A percentile compares a stretch with the other conserved stretches of the same genome.
These are phyloP conservation scores for Dicrostonyx torquatus DNA, from an alignment of 2,797 vertebrate species.

Conservation along the genomic window DNA sequence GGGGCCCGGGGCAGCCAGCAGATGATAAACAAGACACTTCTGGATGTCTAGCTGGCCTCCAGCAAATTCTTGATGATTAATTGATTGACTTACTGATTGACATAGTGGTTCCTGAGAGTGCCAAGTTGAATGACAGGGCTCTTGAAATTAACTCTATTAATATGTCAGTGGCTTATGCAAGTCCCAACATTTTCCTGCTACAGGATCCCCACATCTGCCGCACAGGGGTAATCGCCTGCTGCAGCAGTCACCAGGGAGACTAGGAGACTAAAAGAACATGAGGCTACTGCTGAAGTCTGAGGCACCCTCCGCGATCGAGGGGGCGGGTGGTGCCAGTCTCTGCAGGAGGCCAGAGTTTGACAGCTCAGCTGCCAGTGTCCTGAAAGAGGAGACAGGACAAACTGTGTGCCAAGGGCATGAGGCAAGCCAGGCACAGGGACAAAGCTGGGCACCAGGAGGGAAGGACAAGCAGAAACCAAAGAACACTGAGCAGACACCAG, in stretches of 20 bases:
- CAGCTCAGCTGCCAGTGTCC: background rate
- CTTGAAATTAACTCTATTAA: slow-evolving; percentile 47
- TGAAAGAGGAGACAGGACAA: slow-evolving; percentile 34
- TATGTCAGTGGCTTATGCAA: slow-evolving; percentile 34
- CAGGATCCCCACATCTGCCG: background rate
- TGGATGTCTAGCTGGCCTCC: background rate
- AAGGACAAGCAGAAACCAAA: background rate
- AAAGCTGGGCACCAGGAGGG: background rate
- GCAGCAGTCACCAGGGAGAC: background rate
- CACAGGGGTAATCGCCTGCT: background rate
- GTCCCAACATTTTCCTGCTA: slow-evolving; percentile 6
- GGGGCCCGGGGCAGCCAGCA: background rate
- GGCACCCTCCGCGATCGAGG: background rate
- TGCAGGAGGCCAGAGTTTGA: background rate
- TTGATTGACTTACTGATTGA: slow-evolving; percentile 67
- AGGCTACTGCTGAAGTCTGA: background rate
- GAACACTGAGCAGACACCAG: background rate
- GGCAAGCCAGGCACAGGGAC: background rate
- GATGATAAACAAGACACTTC: slow-evolving; percentile 13
- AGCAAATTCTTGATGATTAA: slow-evolving; percentile 57
- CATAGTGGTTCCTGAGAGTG: slow-evolving; percentile 13
- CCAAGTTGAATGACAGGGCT: slow-evolving; percentile 36
- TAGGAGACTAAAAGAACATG: background rate
- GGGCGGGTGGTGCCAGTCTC: background rate
- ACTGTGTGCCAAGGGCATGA: background rate